phyloP scores from a whole-genome alignment of 2,113 vertebrate species.

The Uropsilus gracilis region DNA sequence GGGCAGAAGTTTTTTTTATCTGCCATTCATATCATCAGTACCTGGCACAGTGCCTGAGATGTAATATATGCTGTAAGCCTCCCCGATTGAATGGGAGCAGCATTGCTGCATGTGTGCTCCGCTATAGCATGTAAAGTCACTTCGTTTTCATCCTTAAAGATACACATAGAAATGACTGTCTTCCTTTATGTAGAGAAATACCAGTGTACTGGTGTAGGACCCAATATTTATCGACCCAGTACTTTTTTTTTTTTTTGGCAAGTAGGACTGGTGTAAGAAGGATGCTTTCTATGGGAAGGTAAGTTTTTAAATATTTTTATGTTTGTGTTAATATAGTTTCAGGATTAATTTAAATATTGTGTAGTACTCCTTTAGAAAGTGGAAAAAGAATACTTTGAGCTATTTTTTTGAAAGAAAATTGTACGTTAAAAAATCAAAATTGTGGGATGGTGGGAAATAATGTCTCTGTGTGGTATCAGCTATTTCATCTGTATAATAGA shows the following conservation, averaged over 20 bases:
- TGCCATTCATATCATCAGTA: neutral
- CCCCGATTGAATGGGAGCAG: neutral
- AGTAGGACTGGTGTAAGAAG: neutral
- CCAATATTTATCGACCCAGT: neutral
- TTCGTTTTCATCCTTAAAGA: neutral
- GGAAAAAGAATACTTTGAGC: neutral
- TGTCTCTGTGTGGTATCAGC: neutral
- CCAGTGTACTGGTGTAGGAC: neutral
- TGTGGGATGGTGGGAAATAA: neutral
- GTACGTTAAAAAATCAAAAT: neutral
- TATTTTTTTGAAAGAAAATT: neutral
- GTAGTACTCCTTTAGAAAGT: neutral
- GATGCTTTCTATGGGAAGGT: constrained; percentile 45
- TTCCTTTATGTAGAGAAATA: neutral
- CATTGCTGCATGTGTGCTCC: neutral
- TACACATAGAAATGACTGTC: neutral
- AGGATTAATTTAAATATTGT: constrained; percentile 23
- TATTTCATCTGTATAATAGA: neutral
- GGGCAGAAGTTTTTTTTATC: neutral
- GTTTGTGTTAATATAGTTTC: neutral
- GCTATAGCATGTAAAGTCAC: neutral
- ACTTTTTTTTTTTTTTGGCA: no score
- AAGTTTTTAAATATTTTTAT: constrained; percentile 49
- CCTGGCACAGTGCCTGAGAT: neutral
- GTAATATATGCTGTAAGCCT: neutral